Evolutionary conservation across 1,140 invertebrate genomes (phyloP), one percentile per base, ranked within the genome.

Genomic region (Amyelois transitella): DNA sequence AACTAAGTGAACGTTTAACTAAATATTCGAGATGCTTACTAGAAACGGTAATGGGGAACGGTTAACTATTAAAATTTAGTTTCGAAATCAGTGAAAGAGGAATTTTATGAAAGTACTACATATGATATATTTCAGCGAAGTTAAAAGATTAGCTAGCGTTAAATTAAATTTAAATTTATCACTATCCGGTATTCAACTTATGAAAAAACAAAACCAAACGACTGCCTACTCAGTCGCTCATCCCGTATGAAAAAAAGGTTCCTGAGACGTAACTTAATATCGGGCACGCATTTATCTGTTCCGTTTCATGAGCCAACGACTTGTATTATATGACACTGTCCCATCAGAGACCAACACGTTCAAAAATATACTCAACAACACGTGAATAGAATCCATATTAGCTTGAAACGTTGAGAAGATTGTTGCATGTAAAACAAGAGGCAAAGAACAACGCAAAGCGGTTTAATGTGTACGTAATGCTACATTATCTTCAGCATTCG

Each of bases 251-350:
- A 62, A 61, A 69, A 67, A 69, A 58, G 43, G 32, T 45, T 43
- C 53, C 49, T 55, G 43, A 66, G 53, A 63, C 61, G 81, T 74
- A 81, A 85, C 72, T 53, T 57, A 75, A 85, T 81, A 81, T 75
- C 64, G 64, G 64, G 64, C 71, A 78, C 65, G 75, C 75, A 79
- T 76, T 75, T 76, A 77, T 83, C 80, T 83, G 76, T 78, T 75
- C 64, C 74, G 67, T 77, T 81, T 74, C 69, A 77, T 73, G 64
- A 75, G 62, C 75, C 72, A 78, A 52, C 63, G 72, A 60, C 24
- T 60, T 66, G 79, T 66, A 78, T 81, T 66, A 64, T 70, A 77
- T 85, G 77, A 76, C 76, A 75, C 67, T 74, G 66, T 72, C 65
- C 66, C 65, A 69, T 72, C 25, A 49, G 22, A n/a, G 6, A 43